Evolutionary conservation across 2,797 vertebrate genomes (phyloP).

Genomic region (Lacerta agilis): DNA sequence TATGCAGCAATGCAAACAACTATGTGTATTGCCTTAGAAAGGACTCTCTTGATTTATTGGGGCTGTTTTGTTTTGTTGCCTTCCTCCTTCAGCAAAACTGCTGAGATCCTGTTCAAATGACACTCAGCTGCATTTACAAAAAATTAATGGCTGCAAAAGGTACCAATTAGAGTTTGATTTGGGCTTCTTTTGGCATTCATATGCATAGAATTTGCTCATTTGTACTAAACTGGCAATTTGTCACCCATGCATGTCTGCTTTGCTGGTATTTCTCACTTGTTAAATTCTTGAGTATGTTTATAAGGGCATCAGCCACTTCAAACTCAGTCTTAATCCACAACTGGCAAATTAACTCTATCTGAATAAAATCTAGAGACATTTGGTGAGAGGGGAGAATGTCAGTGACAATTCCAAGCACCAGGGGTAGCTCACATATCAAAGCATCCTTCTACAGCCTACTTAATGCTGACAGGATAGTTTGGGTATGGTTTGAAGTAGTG

Average conservation of each 20-base stretch:
- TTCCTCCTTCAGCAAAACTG: not conserved
- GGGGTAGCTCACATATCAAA: slow-evolving; percentile 1
- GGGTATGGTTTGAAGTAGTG: slow-evolving; percentile 18
- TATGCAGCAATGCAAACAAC: not conserved
- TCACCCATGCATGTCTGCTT: not conserved
- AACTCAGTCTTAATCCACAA: slow-evolving; percentile 3
- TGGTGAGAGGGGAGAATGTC: not conserved
- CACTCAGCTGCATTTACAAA: not conserved
- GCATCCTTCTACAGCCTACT: not conserved
- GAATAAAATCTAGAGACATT: not conserved
- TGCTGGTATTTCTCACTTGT: slow-evolving; percentile 12
- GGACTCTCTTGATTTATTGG: slow-evolving; percentile 4
- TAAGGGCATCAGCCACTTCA: not conserved
- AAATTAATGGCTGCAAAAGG: not conserved
- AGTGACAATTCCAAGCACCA: not conserved
- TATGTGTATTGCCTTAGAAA: not conserved
- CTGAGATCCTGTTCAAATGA: accelerated
- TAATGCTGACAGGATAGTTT: slow-evolving; percentile 40
- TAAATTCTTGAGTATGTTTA: slow-evolving; percentile 12
- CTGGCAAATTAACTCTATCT: not conserved
- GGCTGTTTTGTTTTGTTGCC: not conserved
- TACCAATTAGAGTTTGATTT: slow-evolving; percentile 1
- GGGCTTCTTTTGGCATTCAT: slow-evolving; percentile 53
- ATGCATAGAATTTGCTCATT: not conserved
- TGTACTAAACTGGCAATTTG: slow-evolving; percentile 54